Evolutionary conservation across 2,797 vertebrate species (phyloP).

Genomic region (Astyanax mexicanus): DNA sequence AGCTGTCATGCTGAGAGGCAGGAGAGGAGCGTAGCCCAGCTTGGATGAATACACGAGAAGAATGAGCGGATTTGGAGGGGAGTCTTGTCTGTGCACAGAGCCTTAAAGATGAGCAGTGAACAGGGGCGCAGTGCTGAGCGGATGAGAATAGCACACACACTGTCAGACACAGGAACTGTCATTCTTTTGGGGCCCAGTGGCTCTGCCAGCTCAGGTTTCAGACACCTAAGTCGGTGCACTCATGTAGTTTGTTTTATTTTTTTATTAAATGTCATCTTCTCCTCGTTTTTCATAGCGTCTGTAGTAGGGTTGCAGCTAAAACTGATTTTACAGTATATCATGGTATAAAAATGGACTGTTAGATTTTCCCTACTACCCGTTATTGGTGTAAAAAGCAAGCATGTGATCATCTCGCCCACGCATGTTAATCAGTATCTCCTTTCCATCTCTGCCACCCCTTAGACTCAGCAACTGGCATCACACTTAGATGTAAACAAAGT

Average conservation of each 20-base stretch:
- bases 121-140: background rate
- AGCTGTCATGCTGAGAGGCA: conserved; percentile 7
- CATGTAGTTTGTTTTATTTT: conserved; percentile 10
- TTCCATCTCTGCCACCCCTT: no score
- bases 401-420: no score
- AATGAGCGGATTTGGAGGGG: background rate
- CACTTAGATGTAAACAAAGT: no score
- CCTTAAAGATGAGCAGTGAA: background rate
- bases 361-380: no score
- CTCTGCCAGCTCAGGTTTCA: conserved; percentile 27
- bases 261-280: conserved; percentile 3
- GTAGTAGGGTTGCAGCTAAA: no score
- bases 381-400: no score
- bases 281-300: conserved; percentile 13
- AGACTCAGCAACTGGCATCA: no score
- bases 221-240: conserved; percentile 10
- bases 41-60: background rate
- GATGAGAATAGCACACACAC: background rate
- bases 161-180: conserved; percentile 1
- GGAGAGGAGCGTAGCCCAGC: conserved; percentile 1
- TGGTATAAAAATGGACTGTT: no score
- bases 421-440: no score
- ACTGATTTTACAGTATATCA: no score
- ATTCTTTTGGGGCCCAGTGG: conserved; percentile 2
- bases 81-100: background rate